A percentile compares a stretch with the other conserved stretches of the same genome.
Conservation (phyloP, 1,140 invertebrate species). For the Drosophila orena region DNA sequence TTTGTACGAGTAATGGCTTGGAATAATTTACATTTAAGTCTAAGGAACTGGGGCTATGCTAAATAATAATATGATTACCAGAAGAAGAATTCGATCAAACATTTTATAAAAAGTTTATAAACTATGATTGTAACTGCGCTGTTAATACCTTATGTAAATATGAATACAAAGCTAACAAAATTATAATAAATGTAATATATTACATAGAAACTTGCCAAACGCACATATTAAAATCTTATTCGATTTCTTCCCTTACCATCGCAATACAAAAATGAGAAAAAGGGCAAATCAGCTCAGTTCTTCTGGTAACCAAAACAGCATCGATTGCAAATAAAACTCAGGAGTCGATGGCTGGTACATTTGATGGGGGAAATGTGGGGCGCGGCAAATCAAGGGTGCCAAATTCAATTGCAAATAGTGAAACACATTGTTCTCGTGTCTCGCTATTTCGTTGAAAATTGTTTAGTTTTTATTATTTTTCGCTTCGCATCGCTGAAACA, state of each 20-base stretch:
- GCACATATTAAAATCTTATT: not conserved
- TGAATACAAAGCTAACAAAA: no score
- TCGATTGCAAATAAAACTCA: slow-evolving; percentile 48
- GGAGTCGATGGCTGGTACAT: slow-evolving; percentile 1
- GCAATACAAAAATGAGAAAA: not conserved
- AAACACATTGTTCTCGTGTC: slow-evolving; percentile 70
- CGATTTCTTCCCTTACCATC: not conserved
- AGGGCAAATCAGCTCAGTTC: slow-evolving; percentile 9
- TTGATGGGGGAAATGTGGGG: slow-evolving; percentile 10
- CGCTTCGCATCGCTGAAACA: slow-evolving; percentile 14
- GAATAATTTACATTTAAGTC: no score
- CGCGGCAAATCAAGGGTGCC: slow-evolving; percentile 59
- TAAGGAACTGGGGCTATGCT: no score
- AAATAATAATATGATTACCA: no score
- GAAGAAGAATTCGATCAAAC: no score
- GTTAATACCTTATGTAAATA: no score
- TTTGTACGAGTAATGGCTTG: not conserved
- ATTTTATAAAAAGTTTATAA: no score
- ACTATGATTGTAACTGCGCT: no score
- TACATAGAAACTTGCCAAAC: not conserved
- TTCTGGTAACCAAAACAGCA: not conserved
- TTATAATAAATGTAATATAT: no score
- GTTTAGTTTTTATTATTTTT: slow-evolving; percentile 53
- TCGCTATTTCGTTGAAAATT: slow-evolving; percentile 67
- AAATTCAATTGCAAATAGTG: slow-evolving; percentile 78